Conservation (phyloP, 2,797 vertebrate species). For the Orientallactaga sibirica region DNA sequence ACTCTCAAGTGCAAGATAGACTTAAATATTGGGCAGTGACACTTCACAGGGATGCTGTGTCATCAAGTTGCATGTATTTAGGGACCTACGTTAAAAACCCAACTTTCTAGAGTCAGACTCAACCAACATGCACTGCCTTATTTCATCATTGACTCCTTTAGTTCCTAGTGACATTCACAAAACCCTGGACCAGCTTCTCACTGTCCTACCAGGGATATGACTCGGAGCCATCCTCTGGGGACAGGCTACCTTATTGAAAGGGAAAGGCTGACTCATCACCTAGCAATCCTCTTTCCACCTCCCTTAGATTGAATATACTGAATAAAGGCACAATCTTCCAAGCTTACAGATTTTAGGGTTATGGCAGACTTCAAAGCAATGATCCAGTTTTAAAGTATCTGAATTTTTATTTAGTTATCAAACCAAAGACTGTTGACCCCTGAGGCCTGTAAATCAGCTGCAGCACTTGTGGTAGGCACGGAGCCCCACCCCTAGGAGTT, state of each 20-base stretch:
- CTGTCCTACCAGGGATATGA: background rate
- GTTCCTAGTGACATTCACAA: background rate
- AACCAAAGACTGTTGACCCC: background rate
- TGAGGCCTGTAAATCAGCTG: rapidly evolving
- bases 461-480: rapidly evolving
- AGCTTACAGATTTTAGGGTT: background rate
- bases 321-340: background rate
- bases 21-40: background rate
- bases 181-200: too few species aligned
- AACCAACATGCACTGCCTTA: background rate
- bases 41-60: background rate
- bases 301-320: too few species aligned
- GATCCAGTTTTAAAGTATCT: background rate
- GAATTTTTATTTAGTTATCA: background rate
- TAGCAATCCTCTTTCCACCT: background rate
- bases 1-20: background rate
- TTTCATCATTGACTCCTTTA: background rate
- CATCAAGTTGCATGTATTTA: background rate
- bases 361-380: background rate
- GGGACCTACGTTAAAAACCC: background rate
- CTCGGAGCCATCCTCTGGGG: rapidly evolving
- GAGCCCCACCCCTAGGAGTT: too few species aligned
- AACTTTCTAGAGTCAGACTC: background rate
- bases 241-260: rapidly evolving
- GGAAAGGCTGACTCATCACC: rapidly evolving